Conservation (phyloP, 2,888 invertebrate genomes). For the Cinara cedri region DNA sequence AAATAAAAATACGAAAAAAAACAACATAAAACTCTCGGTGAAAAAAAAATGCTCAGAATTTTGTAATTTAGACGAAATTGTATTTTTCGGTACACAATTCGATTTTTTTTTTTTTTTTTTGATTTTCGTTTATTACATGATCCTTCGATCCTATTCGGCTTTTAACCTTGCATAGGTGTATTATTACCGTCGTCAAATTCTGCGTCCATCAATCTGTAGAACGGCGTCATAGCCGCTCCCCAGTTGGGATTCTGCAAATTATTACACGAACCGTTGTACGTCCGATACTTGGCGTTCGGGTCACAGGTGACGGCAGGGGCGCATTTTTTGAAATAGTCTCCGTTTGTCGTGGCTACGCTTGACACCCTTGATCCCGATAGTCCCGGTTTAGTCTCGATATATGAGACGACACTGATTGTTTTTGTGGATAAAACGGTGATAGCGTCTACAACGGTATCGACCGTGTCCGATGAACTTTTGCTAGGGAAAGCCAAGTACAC, state of each 20-base stretch:
- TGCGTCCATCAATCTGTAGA: conserved; percentile 30
- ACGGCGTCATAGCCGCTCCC: conserved; percentile 63
- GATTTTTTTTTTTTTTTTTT: not conserved
- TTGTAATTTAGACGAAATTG: no score
- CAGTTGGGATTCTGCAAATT: conserved; percentile 67
- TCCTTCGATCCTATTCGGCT: no score
- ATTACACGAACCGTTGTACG: conserved; percentile 71
- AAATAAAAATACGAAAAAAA: no score
- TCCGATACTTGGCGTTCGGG: conserved; percentile 64
- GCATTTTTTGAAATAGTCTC: conserved; percentile 31
- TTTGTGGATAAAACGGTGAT: not conserved
- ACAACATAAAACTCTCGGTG: no score
- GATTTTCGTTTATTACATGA: not conserved
- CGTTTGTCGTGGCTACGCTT: conserved; percentile 30
- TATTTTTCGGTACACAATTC: no score
- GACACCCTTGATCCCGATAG: not conserved
- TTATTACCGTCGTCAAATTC: conserved; percentile 33
- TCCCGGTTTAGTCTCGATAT: not conserved
- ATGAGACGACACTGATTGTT: not conserved
- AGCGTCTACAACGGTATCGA: no score
- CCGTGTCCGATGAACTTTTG: not conserved
- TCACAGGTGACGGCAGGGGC: conserved; percentile 63
- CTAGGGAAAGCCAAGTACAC: not conserved
- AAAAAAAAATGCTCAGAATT: no score
- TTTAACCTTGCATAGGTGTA: not conserved